phyloP scores from a whole-genome alignment of 2,888 invertebrate genomes.

The Drosophila glabriapex region DNA sequence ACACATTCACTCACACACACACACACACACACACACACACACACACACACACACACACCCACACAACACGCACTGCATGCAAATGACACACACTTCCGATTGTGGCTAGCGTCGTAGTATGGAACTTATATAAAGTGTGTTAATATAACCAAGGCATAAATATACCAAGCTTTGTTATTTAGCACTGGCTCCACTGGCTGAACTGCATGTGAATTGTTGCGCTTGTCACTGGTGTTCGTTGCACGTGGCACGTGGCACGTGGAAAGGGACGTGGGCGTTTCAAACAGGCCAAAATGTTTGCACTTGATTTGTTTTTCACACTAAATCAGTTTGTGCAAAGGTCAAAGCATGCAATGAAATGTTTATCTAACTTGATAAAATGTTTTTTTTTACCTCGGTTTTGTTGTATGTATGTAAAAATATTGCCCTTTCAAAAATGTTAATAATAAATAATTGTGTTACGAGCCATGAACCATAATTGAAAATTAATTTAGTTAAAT shows the following conservation, averaged over 20 bases:
- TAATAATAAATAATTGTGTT: constrained; percentile 20
- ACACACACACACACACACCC: neutral
- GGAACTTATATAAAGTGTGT: constrained; percentile 40
- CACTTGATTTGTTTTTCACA: constrained; percentile 18
- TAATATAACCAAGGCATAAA: constrained; percentile 7
- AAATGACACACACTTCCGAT: constrained; percentile 59
- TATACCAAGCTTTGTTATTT: constrained; percentile 8
- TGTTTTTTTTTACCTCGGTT: constrained; percentile 12
- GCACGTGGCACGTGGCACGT: constrained; percentile 3
- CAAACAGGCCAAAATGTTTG: neutral
- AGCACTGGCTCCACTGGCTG: constrained; percentile 2
- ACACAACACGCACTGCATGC: constrained; percentile 36
- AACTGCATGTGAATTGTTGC: constrained; percentile 14
- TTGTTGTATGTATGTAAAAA: neutral
- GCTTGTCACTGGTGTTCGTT: constrained; percentile 1
- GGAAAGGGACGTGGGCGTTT: constrained; percentile 24
- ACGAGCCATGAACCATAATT: constrained; percentile 45
- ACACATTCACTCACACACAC: neutral
- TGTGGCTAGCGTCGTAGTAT: constrained; percentile 31
- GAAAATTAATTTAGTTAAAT: constrained; percentile 57
- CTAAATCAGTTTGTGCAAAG: constrained; percentile 1
- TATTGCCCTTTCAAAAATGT: constrained; percentile 41
- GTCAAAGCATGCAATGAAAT: constrained; percentile 6
- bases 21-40: neutral
- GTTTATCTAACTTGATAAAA: constrained; percentile 34